Evolutionary conservation across 2,113 vertebrate species (phyloP), one percentile per base, ranked within the genome.

Genomic region (Furnarius figulus): DNA sequence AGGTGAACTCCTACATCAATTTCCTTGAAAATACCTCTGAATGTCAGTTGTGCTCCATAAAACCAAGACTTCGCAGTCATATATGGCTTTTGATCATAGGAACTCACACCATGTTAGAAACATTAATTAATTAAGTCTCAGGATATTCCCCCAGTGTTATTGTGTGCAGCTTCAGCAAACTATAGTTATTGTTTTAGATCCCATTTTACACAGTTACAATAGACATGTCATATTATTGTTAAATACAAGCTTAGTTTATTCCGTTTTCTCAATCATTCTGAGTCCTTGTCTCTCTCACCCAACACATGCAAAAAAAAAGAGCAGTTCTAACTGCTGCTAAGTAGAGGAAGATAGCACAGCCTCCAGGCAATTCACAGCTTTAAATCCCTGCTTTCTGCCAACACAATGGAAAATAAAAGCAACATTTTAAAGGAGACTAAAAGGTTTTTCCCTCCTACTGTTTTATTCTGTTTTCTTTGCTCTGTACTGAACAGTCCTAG

Each of bases 291-390:
- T 91, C 80, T 87, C 93, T 95, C 85, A 82, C 79, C 62, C 66
- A 94, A 94, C 16, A n/a, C 37, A 85, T 23, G 75, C 33, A 58
- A 96, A 96, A 95, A 93, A 56, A 93, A 56, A 75, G 61, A 87
- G 42, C 82, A 94, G 87, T 70, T 97, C 87, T 87, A 96, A 90
- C 92, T 91, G 88, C 90, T 92, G 82, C 85, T 93, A 95, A 95
- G 82, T 79, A 97, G 82, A 95, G 46, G 91, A 94, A 97, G 82
- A 96, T 74, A 95, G 91, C 86, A 95, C 72, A 94, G 94, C 94
- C 95, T 90, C 92, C 88, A 97, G 95, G 95, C 96, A 96, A 97
- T 95, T 95, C 93, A 95, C 94, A 95, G 94, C 58, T 96, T 89
- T 91, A 96, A 97, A 94, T 96, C 89, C 89, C 95, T 75, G 74